These are phyloP conservation scores for Falco berigora DNA, from an alignment of 2,797 vertebrate species.

Conservation along the genomic window DNA sequence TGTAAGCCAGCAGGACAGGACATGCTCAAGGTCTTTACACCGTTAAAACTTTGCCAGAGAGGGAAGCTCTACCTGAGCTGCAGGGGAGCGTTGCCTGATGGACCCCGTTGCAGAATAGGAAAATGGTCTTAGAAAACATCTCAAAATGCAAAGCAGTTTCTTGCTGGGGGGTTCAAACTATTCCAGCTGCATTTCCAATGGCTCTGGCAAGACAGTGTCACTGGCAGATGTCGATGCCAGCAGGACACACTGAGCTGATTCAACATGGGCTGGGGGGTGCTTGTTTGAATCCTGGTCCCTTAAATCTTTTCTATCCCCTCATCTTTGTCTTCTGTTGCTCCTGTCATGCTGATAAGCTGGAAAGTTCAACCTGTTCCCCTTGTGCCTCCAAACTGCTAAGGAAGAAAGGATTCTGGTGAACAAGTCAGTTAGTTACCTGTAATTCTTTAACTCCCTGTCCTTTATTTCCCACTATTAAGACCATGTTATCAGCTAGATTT, in stretches of 20 bases:
- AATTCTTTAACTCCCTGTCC: background rate
- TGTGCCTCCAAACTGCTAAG: background rate
- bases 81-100: background rate
- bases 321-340: background rate
- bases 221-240: background rate
- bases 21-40: background rate
- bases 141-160: background rate
- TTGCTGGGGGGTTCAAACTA: background rate
- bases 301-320: background rate
- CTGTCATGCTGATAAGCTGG: background rate
- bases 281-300: background rate
- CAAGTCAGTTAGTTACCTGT: background rate
- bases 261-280: background rate
- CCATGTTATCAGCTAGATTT: background rate
- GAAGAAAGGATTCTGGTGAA: background rate
- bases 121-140: background rate
- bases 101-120: rapidly evolving
- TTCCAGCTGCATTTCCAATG: background rate
- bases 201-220: background rate
- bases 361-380: background rate
- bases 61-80: background rate
- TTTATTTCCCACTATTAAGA: background rate
- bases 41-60: background rate
- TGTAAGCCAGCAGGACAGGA: background rate
- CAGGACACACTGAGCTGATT: background rate